phyloP scores from a whole-genome alignment of 2,888 invertebrate genomes.

The Meteorus cinctellus region DNA sequence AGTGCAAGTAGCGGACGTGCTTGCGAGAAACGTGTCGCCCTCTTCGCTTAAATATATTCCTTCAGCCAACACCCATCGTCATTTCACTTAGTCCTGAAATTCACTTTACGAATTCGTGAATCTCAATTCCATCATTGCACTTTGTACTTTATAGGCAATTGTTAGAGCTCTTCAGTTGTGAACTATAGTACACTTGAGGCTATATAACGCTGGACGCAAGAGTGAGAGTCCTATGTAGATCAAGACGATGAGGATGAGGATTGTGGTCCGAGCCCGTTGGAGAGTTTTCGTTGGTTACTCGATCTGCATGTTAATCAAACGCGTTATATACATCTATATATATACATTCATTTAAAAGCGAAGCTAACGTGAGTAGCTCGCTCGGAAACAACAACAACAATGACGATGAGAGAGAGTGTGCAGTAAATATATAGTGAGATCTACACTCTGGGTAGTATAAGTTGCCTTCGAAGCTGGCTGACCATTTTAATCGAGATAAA shows the following conservation, averaged over 20 bases:
- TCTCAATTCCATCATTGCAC: constrained; percentile 45
- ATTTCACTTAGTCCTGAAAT: constrained; percentile 11
- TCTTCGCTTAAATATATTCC: constrained; percentile 19
- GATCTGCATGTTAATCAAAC: constrained; percentile 54
- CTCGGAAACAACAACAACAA: neutral
- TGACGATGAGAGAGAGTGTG: constrained; percentile 20
- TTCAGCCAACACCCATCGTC: constrained; percentile 18
- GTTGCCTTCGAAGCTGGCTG: constrained; percentile 39
- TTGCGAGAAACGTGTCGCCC: neutral
- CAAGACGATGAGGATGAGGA: constrained; percentile 18
- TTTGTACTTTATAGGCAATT: constrained; percentile 35
- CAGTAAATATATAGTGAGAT: constrained; percentile 18
- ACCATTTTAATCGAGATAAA: constrained; percentile 63
- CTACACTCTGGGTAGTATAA: constrained; percentile 2
- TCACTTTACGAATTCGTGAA: constrained; percentile 51
- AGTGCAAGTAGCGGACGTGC: constrained; percentile 28
- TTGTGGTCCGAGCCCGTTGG: constrained; percentile 36
- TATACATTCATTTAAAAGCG: constrained; percentile 20
- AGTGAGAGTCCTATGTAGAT: constrained; percentile 36
- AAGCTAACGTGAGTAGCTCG: neutral
- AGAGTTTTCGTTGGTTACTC: constrained; percentile 52
- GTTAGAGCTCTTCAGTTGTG: constrained; percentile 3
- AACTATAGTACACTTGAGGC: constrained; percentile 34
- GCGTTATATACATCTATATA: constrained; percentile 13
- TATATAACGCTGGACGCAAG: constrained; percentile 22